A percentile compares a stretch with the other conserved stretches of the same genome.
phyloP scores from a whole-genome alignment of 2,113 vertebrate species.

The Etheostoma cragini region DNA sequence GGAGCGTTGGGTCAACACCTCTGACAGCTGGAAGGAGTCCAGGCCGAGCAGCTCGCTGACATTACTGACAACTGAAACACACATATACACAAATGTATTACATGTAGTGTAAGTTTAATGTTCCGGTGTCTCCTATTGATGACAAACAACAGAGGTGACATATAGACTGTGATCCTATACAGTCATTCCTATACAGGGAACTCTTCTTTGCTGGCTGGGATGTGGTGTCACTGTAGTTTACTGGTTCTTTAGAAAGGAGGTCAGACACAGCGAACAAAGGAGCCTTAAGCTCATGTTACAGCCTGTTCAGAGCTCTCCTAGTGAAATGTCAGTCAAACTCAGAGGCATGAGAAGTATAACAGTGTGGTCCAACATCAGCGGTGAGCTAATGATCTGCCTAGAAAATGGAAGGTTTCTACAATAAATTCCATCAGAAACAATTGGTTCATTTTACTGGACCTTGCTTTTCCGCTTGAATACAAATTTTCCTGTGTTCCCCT shows the following conservation, averaged over 20 bases:
- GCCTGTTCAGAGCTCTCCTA: constrained; percentile 69
- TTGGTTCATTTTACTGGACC: background rate
- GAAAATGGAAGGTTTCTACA: constrained; percentile 8
- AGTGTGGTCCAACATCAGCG: constrained; percentile 13
- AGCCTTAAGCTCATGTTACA: constrained; percentile 76
- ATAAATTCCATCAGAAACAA: constrained; percentile 21
- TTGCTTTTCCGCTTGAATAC: background rate
- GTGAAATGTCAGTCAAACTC: constrained; percentile 68
- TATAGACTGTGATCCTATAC: constrained; percentile 39
- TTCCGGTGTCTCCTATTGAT: constrained; percentile 44
- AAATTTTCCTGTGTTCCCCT: background rate
- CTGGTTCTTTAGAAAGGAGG: constrained; percentile 68
- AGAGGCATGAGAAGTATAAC: constrained; percentile 22
- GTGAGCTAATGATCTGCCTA: constrained; percentile 3
- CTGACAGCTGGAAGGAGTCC: constrained; percentile 92
- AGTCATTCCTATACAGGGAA: constrained; percentile 36
- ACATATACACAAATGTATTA: constrained; percentile 37
- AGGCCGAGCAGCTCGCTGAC: constrained; percentile 92
- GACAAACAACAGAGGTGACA: constrained; percentile 48
- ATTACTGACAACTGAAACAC: constrained; percentile 87
- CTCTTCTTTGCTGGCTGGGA: constrained; percentile 28
- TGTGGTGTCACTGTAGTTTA: constrained; percentile 57
- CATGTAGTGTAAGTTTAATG: background rate
- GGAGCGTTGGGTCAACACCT: constrained; percentile 93
- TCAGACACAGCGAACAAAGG: constrained; percentile 71